phyloP scores from a whole-genome alignment of 1,140 invertebrate genomes.

The Aethina tumida region DNA sequence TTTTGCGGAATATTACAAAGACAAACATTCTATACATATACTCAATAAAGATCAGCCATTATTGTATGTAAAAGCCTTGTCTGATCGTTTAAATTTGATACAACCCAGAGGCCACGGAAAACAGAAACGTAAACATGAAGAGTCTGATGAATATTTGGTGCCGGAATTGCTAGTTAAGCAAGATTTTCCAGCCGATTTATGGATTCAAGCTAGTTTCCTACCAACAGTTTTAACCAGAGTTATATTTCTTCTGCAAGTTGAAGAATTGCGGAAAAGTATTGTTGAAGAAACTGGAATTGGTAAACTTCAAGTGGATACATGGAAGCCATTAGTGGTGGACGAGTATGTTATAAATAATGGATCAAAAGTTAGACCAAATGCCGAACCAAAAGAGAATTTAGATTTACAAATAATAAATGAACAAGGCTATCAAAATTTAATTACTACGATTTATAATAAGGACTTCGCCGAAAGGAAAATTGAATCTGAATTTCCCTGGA shows the following conservation, averaged over 20 bases:
- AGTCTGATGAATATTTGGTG: slow-evolving; percentile 70
- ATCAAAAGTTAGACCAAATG: slow-evolving; percentile 9
- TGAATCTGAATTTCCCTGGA: slow-evolving; percentile 39
- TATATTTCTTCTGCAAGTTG: slow-evolving; percentile 65
- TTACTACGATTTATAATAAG: slow-evolving; percentile 21
- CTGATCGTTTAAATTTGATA: slow-evolving; percentile 58
- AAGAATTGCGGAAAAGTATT: slow-evolving; percentile 63
- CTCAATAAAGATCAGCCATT: slow-evolving; percentile 67
- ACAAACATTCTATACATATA: slow-evolving; percentile 67
- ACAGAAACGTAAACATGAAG: slow-evolving; percentile 41
- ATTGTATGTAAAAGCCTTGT: slow-evolving; percentile 81
- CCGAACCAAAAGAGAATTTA: slow-evolving; percentile 6
- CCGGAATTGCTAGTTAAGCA: slow-evolving; percentile 85
- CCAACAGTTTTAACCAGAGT: slow-evolving; percentile 78
- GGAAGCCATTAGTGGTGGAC: slow-evolving; percentile 28
- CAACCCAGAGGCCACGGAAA: slow-evolving; percentile 26
- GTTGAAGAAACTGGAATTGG: slow-evolving; percentile 18
- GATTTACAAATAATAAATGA: slow-evolving; percentile 1
- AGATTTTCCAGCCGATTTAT: slow-evolving; percentile 76
- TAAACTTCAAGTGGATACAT: not conserved
- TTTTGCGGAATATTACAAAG: slow-evolving; percentile 73
- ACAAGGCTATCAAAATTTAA: too few species aligned
- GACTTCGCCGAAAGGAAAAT: slow-evolving; percentile 24
- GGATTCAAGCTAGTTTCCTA: slow-evolving; percentile 80
- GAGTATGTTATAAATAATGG: slow-evolving; percentile 20